Evolutionary conservation across 1,140 invertebrate genomes (phyloP).

Genomic region (Brachionus asplanchnoidis): DNA sequence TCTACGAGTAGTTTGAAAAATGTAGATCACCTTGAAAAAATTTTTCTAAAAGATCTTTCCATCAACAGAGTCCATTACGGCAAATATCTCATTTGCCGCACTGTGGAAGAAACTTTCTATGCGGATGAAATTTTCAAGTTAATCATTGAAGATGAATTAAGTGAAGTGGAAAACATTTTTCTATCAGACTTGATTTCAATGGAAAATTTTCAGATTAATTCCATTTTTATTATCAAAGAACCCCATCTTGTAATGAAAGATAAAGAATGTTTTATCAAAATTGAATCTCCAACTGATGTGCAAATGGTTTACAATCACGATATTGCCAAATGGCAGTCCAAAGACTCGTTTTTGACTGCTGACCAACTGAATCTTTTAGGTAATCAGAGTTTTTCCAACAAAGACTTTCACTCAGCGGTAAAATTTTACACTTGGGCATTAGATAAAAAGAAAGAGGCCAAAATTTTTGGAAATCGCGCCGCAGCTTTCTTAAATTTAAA

Average conservation of each 20-base stretch:
- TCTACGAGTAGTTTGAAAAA: not conserved
- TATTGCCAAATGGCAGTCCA: not conserved
- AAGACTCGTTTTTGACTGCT: not conserved
- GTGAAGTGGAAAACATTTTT: not conserved
- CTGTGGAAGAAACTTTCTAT: not conserved
- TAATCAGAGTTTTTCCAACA: slow-evolving; percentile 10
- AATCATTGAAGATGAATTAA: not conserved
- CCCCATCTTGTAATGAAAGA: not conserved
- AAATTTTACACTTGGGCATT: not conserved
- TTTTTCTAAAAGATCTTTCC: not conserved
- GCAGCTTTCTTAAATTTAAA: not conserved
- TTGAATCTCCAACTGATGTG: not conserved
- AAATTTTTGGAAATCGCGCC: not conserved
- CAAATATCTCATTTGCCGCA: not conserved
- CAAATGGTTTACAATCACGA: not conserved
- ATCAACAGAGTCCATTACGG: not conserved
- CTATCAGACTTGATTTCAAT: not conserved
- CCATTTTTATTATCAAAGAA: slow-evolving; percentile 7
- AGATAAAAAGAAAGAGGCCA: not conserved
- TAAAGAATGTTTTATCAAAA: not conserved
- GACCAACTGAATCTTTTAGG: not conserved
- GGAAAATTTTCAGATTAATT: not conserved
- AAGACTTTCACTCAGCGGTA: not conserved
- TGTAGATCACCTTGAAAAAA: not conserved
- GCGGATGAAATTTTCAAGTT: not conserved